Evolutionary conservation across 2,888 invertebrate species (phyloP).

Genomic region (Nephrocerus scutellatus): DNA sequence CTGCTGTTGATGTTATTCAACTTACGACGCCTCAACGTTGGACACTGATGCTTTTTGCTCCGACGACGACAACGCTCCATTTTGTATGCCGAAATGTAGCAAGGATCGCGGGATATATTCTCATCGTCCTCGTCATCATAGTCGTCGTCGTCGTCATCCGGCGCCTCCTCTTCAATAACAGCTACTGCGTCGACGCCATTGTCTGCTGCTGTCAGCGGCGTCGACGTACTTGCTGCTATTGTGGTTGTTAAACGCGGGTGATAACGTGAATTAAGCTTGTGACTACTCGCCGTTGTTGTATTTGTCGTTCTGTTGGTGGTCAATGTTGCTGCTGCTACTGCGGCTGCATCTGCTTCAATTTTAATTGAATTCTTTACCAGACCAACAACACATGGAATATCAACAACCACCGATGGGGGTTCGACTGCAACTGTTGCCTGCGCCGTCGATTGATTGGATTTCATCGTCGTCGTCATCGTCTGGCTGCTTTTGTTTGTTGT

Average conservation of each 20-base stretch:
- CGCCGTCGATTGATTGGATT: too few species aligned
- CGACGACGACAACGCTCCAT: slow-evolving; percentile 23
- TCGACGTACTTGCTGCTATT: slow-evolving; percentile 10
- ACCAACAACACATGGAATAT: slow-evolving; percentile 23
- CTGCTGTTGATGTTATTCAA: slow-evolving; percentile 7
- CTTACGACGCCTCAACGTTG: too few species aligned
- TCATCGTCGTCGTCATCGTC: not conserved
- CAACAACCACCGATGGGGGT: slow-evolving; percentile 41
- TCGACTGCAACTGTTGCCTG: slow-evolving; percentile 23
- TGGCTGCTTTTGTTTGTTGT: not conserved
- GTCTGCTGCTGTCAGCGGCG: slow-evolving; percentile 14
- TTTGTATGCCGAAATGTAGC: slow-evolving; percentile 36
- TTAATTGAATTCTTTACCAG: slow-evolving; percentile 3
- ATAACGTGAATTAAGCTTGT: too few species aligned
- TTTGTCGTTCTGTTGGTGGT: not conserved
- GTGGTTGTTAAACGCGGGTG: slow-evolving; percentile 11
- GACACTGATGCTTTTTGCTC: too few species aligned
- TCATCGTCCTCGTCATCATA: slow-evolving; percentile 26
- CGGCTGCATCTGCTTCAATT: slow-evolving; percentile 3
- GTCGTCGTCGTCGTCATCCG: slow-evolving; percentile 21
- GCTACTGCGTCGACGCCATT: slow-evolving; percentile 18
- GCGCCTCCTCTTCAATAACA: slow-evolving; percentile 23
- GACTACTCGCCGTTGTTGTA: too few species aligned
- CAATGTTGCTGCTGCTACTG: slow-evolving; percentile 10
- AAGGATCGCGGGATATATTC: slow-evolving; percentile 31